These are phyloP conservation scores for Xiphorhynchus elegans DNA, from an alignment of 2,113 vertebrate genomes.

Conservation along the genomic window DNA sequence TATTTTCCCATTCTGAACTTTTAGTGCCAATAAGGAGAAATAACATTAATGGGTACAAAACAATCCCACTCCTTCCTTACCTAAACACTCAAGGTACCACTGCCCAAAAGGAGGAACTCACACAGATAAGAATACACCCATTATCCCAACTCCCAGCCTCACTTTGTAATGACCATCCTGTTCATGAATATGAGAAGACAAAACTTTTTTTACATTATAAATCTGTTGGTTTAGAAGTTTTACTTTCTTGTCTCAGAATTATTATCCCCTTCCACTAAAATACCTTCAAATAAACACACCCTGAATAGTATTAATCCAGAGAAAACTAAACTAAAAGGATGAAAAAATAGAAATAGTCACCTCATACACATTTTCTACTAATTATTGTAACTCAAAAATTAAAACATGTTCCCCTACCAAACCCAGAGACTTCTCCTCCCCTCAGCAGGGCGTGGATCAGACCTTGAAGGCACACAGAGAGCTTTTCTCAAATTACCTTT, in stretches of 20 bases:
- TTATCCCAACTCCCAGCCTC: not conserved
- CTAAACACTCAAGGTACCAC: not conserved
- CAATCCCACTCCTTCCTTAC: fast-evolving
- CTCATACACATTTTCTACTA: fast-evolving
- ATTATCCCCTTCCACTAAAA: not conserved
- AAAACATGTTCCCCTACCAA: fast-evolving
- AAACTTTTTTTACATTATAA: too few species aligned
- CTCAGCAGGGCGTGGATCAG: not conserved
- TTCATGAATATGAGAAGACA: not conserved
- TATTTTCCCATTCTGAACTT: not conserved
- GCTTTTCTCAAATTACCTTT: not conserved
- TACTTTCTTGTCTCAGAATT: not conserved
- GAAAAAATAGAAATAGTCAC: not conserved
- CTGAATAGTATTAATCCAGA: not conserved
- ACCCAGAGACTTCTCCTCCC: not conserved
- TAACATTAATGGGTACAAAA: fast-evolving
- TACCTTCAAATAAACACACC: not conserved
- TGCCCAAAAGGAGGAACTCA: not conserved
- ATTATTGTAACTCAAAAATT: not conserved
- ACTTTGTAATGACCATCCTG: fast-evolving
- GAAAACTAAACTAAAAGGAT: not conserved
- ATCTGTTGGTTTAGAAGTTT: not conserved
- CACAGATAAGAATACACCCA: fast-evolving
- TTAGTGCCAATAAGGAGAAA: not conserved
- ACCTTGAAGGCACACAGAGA: not conserved